phyloP scores from a whole-genome alignment of 2,797 vertebrate genomes.

The Sardinella longiceps region DNA sequence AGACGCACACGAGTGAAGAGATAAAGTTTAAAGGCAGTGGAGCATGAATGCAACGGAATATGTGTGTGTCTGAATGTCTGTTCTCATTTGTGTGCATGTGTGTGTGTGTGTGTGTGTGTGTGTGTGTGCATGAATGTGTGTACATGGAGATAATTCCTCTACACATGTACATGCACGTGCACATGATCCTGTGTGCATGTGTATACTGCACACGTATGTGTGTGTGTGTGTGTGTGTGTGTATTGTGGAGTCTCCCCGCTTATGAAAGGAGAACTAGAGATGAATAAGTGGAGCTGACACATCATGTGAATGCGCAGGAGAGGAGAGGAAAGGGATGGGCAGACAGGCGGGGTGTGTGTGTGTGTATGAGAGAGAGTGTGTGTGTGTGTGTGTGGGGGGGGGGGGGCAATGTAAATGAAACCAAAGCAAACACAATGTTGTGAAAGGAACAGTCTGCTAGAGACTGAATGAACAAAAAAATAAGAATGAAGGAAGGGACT shows the following conservation, averaged over 20 bases:
- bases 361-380: neutral
- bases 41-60: neutral
- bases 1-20: neutral
- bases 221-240: neutral
- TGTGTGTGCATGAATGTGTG: neutral
- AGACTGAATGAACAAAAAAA: neutral
- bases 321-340: too few relatives aligned
- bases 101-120: neutral
- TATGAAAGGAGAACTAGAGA: neutral
- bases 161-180: neutral
- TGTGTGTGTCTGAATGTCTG: neutral
- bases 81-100: neutral
- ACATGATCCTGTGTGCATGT: neutral
- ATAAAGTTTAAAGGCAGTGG: slow-evolving; percentile 6
- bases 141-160: neutral
- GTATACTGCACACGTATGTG: neutral
- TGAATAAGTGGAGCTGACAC: neutral
- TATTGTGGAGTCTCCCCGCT: neutral
- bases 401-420: neutral
- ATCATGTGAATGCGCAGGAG: neutral
- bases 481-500: neutral
- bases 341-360: neutral
- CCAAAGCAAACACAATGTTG: neutral
- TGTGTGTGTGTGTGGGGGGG: neutral
- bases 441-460: neutral